Percentiles rank a stretch among this genome's conserved stretches.
phyloP scores from a whole-genome alignment of 2,888 invertebrate species.

The Lasioglossum villosulum region DNA sequence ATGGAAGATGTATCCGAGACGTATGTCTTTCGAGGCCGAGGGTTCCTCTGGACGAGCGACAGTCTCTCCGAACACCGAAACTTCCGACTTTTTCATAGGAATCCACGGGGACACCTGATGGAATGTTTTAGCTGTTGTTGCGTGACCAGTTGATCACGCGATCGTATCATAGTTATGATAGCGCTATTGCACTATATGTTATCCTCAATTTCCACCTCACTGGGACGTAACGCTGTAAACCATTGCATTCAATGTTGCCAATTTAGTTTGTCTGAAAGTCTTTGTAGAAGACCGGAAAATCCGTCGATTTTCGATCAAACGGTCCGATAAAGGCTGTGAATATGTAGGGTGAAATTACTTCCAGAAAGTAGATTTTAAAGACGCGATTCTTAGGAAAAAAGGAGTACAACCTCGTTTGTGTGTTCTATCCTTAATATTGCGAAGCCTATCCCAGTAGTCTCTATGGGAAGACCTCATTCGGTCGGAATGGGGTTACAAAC shows the following conservation, averaged over 20 bases:
- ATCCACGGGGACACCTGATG: background rate
- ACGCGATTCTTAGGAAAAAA: background rate
- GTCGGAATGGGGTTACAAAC: conserved; percentile 38
- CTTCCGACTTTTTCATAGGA: background rate
- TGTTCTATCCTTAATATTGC: conserved; percentile 30
- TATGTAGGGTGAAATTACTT: background rate
- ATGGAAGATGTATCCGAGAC: conserved; percentile 31
- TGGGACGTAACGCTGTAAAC: no score
- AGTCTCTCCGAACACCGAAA: background rate
- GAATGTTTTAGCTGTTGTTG: background rate
- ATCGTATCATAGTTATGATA: no score
- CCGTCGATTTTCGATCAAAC: background rate
- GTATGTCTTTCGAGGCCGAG: conserved; percentile 30
- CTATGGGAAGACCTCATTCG: conserved; percentile 37
- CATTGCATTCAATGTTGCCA: no score
- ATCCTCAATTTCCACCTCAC: no score
- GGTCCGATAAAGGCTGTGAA: background rate
- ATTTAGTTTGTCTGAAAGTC: no score
- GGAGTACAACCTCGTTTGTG: conserved; percentile 17
- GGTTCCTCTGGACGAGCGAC: background rate
- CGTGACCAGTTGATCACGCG: no score
- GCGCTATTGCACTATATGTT: no score
- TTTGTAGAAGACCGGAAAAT: no score
- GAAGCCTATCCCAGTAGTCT: conserved; percentile 15
- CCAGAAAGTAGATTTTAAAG: background rate